These are phyloP conservation scores for Sphyrna mokarran DNA, from an alignment of 2,113 vertebrate genomes.

Conservation along the genomic window DNA sequence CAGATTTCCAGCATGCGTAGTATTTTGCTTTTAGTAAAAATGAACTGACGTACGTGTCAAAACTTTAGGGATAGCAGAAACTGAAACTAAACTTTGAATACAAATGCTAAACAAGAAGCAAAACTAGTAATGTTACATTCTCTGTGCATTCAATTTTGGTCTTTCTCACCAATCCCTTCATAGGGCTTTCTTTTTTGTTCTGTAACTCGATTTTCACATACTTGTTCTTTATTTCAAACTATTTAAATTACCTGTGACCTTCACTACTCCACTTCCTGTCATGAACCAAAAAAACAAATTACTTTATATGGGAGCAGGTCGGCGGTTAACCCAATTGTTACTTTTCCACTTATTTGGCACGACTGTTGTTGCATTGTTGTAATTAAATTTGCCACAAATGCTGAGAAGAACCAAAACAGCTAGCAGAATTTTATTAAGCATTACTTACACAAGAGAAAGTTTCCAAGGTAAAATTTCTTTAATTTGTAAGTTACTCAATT, in stretches of 20 bases:
- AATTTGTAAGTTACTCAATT: background rate
- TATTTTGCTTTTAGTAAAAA: too few species aligned
- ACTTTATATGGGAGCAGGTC: background rate
- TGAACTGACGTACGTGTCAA: background rate
- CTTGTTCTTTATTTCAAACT: background rate
- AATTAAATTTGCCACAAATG: background rate
- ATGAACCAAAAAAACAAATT: background rate
- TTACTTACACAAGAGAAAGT: background rate
- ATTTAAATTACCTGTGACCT: background rate
- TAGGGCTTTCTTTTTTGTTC: background rate
- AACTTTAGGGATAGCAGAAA: background rate
- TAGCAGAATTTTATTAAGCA: background rate
- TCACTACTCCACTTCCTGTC: background rate
- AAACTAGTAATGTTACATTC: background rate
- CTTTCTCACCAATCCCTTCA: background rate
- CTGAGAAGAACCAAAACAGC: background rate
- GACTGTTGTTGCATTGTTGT: background rate
- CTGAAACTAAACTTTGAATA: background rate
- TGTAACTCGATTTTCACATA: background rate
- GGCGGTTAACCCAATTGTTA: background rate
- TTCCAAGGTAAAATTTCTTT: background rate
- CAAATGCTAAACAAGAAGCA: background rate
- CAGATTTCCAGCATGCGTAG: too few species aligned
- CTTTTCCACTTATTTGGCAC: background rate
- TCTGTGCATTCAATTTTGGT: background rate